A percentile compares a stretch with the other conserved stretches of the same genome.
These are phyloP conservation scores for Leucophenga maculata DNA, from an alignment of 2,888 invertebrate genomes.

Conservation along the genomic window DNA sequence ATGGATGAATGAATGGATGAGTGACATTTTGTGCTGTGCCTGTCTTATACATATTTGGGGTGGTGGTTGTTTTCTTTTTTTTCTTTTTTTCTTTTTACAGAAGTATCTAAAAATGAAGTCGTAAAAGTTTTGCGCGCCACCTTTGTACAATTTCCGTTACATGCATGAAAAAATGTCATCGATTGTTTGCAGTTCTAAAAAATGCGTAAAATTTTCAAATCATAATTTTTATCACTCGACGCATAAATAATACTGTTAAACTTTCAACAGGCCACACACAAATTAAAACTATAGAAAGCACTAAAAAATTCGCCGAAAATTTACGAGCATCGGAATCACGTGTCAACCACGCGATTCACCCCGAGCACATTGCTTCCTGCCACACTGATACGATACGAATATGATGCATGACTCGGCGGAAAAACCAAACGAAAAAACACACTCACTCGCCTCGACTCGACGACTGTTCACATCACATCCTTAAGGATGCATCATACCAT, in stretches of 20 bases:
- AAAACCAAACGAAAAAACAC: slow-evolving; percentile 39
- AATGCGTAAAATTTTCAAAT: slow-evolving; percentile 24
- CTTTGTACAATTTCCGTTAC: slow-evolving; percentile 57
- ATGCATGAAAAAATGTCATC: slow-evolving; percentile 28
- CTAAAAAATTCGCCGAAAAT: slow-evolving; percentile 65
- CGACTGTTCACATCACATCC: slow-evolving; percentile 14
- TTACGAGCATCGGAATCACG: slow-evolving; percentile 72
- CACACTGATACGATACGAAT: slow-evolving; percentile 36
- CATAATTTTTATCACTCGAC: slow-evolving; percentile 59
- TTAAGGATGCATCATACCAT: slow-evolving; percentile 13
- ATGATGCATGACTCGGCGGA: slow-evolving; percentile 64
- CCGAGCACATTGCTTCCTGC: slow-evolving; percentile 59
- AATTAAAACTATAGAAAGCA: slow-evolving; percentile 67
- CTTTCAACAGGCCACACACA: slow-evolving; percentile 65
- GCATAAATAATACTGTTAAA: slow-evolving; percentile 65
- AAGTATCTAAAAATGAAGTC: not conserved
- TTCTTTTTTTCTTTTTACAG: too few species aligned
- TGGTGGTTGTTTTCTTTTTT: too few species aligned
- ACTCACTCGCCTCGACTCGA: not conserved
- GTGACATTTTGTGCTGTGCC: slow-evolving; percentile 53
- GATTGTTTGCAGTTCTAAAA: too few species aligned
- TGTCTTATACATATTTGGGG: slow-evolving; percentile 44
- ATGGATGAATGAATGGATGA: slow-evolving; percentile 35
- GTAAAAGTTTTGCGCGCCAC: slow-evolving; percentile 21
- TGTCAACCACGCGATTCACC: slow-evolving; percentile 72